Evolutionary conservation across 2,888 invertebrate species (phyloP).

Genomic region (Oscheius onirici): DNA sequence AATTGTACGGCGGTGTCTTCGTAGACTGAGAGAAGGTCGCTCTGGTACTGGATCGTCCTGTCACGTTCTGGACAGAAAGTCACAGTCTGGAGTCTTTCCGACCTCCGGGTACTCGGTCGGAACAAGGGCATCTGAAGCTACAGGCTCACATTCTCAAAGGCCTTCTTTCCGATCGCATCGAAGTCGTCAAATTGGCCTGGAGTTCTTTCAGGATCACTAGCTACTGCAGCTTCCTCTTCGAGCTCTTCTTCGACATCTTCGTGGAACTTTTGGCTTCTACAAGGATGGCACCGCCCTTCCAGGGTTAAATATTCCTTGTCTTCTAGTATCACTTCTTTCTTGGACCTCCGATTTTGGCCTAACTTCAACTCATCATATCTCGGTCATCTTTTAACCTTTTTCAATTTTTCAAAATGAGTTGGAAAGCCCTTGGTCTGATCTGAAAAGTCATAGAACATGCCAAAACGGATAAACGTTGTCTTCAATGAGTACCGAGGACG

Average conservation of each 20-base stretch:
- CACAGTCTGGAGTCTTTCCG: not conserved
- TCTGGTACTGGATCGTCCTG: not conserved
- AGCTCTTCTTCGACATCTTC: constrained; percentile 8
- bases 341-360: too few species aligned
- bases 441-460: too few species aligned
- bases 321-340: too few species aligned
- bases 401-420: too few species aligned
- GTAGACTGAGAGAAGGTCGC: constrained; percentile 7
- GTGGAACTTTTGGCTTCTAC: too few species aligned
- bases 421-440: too few species aligned
- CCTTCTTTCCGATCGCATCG: not conserved
- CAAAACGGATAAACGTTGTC: too few species aligned
- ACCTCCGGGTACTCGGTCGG: not conserved
- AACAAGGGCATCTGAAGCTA: not conserved
- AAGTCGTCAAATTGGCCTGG: not conserved
- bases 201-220: constrained; percentile 8
- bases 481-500: too few species aligned
- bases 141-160: not conserved
- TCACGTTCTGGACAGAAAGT: not conserved
- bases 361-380: too few species aligned
- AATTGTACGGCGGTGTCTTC: constrained; percentile 5
- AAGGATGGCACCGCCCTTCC: too few species aligned
- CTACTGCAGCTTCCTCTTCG: not conserved
- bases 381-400: too few species aligned
- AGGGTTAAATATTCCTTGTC: too few species aligned